Conservation (phyloP, 2,888 invertebrate species). For the Drosophila peninsularis region DNA sequence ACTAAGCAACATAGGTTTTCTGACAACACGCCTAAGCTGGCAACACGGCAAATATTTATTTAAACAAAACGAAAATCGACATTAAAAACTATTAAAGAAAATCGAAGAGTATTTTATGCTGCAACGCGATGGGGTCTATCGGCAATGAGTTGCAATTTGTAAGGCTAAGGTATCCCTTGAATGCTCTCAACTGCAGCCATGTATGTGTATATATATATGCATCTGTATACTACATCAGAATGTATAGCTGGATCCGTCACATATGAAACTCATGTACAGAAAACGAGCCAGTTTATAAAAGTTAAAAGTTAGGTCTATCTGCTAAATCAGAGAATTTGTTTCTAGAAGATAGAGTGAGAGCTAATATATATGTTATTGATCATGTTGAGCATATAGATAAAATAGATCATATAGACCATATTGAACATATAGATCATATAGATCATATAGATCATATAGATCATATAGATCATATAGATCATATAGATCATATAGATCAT, state of each 20-base stretch:
- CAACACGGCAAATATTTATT: constrained; percentile 29
- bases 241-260: no score
- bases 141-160: not conserved
- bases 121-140: not conserved
- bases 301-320: no score
- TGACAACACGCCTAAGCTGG: constrained; percentile 23
- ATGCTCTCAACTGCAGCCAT: no score
- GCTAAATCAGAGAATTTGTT: no score
- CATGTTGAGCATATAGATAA: no score
- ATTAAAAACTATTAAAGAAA: constrained; percentile 38
- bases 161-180: not conserved
- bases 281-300: no score
- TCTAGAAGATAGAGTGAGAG: no score
- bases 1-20: constrained; percentile 14
- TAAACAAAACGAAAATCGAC: constrained; percentile 15
- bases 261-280: no score
- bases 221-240: no score
- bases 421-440: not conserved
- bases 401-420: not conserved
- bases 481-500: not conserved
- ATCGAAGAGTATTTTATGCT: constrained; percentile 26
- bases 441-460: not conserved
- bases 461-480: not conserved
- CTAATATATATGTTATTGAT: no score
- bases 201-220: no score